Base-by-base conservation (phyloP, 2,113 vertebrate species). In the Orycteropus afer region DNA sequence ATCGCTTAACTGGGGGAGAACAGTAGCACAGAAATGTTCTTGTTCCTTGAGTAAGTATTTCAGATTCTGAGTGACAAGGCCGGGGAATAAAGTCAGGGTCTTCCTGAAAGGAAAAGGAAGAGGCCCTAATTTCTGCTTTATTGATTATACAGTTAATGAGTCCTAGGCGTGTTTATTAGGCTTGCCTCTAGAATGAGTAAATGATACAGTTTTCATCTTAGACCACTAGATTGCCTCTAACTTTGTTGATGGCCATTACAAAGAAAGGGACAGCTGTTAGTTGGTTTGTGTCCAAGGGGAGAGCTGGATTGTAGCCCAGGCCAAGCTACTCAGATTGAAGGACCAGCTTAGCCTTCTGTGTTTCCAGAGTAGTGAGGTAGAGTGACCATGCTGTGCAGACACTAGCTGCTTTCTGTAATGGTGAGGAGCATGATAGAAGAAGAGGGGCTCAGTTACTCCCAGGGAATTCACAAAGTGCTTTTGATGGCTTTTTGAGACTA, bases 241-340 rank as follows among this genome's bases (percentile, higher is more conserved):
- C 94, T 97, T 96, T 95, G 85, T 95, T 87, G 90, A 95, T 92
- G 93, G 92, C 86, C 67, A 61, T 91, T 95, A 65, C 76, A 86
- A 96, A 95, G 93, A 95, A 94, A 95, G 76, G 84, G 91, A 90
- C 92, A 94, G 93, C 96, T 95, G 93, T 88, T 86, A 42, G 90
- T 27, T 90, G 93, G 96, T 91, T 82, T 55, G 59, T 91, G 87
- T 92, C 93, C 97, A 95, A 79, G 73, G 89, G 88, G 69, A 86
- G 88, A 95, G 90, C 95, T 97, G 96, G 95, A 94, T 87, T 29
- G 40, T 74, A 22, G 94, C 97, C 96, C 92, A 82, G 90, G 95
- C 91, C 94, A 55, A 23, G 40, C 82, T 87, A 23, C 96, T 96
- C 40, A 20, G 83, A 96, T 49, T 34, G 88, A 95, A 82, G 96